Evolutionary conservation across 2,113 vertebrate genomes (phyloP).

Genomic region (Dipodomys spectabilis): DNA sequence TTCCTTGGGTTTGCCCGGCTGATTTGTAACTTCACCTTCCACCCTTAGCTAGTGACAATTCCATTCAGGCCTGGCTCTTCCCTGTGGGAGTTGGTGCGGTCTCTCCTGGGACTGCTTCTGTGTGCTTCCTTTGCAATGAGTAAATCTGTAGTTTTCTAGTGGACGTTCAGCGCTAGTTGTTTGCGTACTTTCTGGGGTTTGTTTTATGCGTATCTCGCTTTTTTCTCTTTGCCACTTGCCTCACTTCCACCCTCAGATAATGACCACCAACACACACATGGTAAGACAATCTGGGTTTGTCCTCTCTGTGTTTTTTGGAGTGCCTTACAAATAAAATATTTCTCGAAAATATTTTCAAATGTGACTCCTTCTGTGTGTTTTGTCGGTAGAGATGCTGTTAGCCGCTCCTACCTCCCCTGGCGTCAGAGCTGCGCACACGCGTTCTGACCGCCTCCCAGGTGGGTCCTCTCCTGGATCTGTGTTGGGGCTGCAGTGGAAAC

Average conservation of each 20-base stretch:
- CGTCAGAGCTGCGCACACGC: neutral
- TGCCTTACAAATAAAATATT: conserved; percentile 82
- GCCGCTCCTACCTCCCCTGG: neutral
- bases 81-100: too few relatives aligned
- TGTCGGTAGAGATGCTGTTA: conserved; percentile 66
- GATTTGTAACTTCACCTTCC: too few relatives aligned
- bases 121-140: conserved; percentile 76
- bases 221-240: conserved; percentile 91
- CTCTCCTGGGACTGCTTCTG: neutral
- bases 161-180: conserved; percentile 89
- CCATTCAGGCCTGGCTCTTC: neutral
- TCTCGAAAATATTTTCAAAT: conserved; percentile 77
- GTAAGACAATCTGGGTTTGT: conserved; percentile 93
- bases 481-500: neutral
- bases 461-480: conserved; percentile 41
- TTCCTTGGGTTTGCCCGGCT: too few relatives aligned
- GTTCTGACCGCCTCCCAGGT: neutral
- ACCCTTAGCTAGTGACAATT: too few relatives aligned
- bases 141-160: conserved; percentile 34
- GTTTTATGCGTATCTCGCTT: conserved; percentile 92
- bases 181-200: conserved; percentile 85
- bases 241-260: conserved; percentile 96
- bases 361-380: conserved; percentile 69
- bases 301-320: conserved; percentile 82
- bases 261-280: conserved; percentile 98